A percentile compares a stretch with the other conserved stretches of the same genome.
phyloP scores from a whole-genome alignment of 2,888 invertebrate species.

The Hartigia nigra region DNA sequence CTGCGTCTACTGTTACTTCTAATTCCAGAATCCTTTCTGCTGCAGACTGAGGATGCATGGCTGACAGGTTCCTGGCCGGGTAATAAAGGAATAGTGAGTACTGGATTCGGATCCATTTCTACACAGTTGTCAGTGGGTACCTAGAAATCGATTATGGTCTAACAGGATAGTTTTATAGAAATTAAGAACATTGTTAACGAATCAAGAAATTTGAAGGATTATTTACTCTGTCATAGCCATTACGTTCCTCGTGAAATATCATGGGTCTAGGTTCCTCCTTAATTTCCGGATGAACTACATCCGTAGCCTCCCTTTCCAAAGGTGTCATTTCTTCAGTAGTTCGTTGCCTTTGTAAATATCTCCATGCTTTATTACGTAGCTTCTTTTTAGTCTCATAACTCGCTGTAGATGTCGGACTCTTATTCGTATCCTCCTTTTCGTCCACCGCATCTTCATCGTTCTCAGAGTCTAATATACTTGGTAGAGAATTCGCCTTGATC shows the following conservation, averaged over 20 bases:
- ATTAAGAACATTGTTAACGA: neutral
- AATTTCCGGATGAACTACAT: neutral
- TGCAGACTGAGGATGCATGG: conserved; percentile 81
- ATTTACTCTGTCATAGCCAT: conserved; percentile 46
- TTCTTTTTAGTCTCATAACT: conserved; percentile 58
- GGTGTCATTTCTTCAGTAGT: conserved; percentile 62
- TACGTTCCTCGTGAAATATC: conserved; percentile 31
- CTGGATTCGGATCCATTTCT: conserved; percentile 62
- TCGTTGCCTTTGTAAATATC: conserved; percentile 58
- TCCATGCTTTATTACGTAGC: conserved; percentile 55
- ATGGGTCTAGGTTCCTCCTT: neutral
- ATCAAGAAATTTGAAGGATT: neutral
- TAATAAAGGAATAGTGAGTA: conserved; percentile 61
- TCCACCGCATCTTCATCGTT: conserved; percentile 70
- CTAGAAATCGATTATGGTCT: conserved; percentile 31
- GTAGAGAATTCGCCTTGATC: conserved; percentile 80
- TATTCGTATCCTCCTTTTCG: conserved; percentile 69
- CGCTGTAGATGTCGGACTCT: conserved; percentile 75
- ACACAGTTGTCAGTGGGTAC: conserved; percentile 49
- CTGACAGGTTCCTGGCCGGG: conserved; percentile 73
- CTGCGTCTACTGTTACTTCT: conserved; percentile 86
- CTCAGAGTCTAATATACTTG: conserved; percentile 84
- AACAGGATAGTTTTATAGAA: neutral
- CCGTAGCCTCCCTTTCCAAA: conserved; percentile 38
- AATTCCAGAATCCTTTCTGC: conserved; percentile 89